These are phyloP conservation scores for Lineus longissimus DNA, from an alignment of 1,140 invertebrate genomes.

Conservation along the genomic window DNA sequence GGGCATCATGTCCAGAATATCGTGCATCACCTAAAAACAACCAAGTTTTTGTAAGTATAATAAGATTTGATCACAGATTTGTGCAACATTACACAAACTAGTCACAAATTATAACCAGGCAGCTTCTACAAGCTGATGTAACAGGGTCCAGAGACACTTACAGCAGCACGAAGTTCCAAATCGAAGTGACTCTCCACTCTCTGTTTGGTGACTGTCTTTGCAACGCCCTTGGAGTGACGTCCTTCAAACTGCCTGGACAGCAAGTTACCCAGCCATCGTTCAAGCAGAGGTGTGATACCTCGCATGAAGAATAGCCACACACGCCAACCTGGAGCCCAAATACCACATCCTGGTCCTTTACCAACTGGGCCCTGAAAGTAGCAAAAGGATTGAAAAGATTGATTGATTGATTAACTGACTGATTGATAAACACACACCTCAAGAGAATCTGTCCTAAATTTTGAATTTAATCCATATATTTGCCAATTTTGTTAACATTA, in stretches of 20 bases:
- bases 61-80: too few species aligned
- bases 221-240: slow-evolving; percentile 96
- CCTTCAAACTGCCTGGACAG: slow-evolving; percentile 98
- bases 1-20: slow-evolving; percentile 99
- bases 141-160: slow-evolving; percentile 48
- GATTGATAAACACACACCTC: neutral
- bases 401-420: too few species aligned
- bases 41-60: slow-evolving; percentile 2
- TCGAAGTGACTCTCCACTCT: slow-evolving; percentile 99
- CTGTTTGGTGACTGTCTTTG: slow-evolving; percentile 99
- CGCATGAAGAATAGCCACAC: slow-evolving; percentile 99
- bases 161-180: slow-evolving; percentile 92
- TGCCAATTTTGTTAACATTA: too few species aligned
- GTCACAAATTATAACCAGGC: slow-evolving; percentile 3
- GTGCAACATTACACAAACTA: too few species aligned
- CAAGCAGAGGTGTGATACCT: slow-evolving; percentile 94
- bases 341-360: slow-evolving; percentile 97
- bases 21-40: slow-evolving; percentile 82
- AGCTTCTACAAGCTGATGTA: neutral
- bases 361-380: slow-evolving; percentile 82
- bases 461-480: too few species aligned
- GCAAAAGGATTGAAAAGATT: slow-evolving; percentile 1
- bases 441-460: too few species aligned
- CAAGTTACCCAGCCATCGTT: slow-evolving; percentile 97
- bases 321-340: slow-evolving; percentile 99